Base-by-base conservation (phyloP, 2,797 vertebrate species). In the Chrosomus eos region DNA sequence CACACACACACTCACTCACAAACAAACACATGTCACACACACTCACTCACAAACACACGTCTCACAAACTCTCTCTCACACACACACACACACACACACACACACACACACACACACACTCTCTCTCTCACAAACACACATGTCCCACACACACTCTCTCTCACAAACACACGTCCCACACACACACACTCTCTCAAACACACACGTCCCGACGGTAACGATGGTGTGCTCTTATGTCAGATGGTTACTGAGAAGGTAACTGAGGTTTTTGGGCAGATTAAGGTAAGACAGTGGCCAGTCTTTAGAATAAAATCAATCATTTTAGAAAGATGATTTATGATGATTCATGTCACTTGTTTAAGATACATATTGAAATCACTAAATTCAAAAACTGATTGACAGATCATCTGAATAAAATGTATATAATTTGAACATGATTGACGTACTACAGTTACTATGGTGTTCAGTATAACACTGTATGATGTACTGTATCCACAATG, bases 181-280 rank as follows among this genome's bases (percentile, higher is more conserved):
- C 43, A 11, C 23, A 40, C 0, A 4, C 5, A 11, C 0, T 5
- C 33, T 0, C 33, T 0, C 33, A 5, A 3, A 70, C 28, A 36
- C 21, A 38, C n/a, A 2, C 8, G 0, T 19, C 3, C 16, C 53
- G 14, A 40, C 11, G 60, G 31, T 87, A 70, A 68, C 60, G 28
- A 33, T 86, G 53, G 23, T 70, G 48, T 85, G 53, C 33, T 43
- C 60, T 83, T 51, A 82, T 19, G 62, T 10, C 45, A 82, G 53
- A 89, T 88, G 83, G 75, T 68, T 14, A 68, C 28, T 67, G 78
- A 80, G 43, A 67, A 10, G 48, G 45, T 81, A 71, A 71, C 64
- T 76, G 86, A 89, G 82, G 64, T 84, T 58, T 83, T 88, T 62
- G 85, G 86, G 40, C 87, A 87, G 88, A 86, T 91, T 7, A 89